Percentiles rank a stretch among this genome's conserved stretches.
These are phyloP conservation scores for Lacerta agilis DNA, from an alignment of 2,797 vertebrate species.

Conservation along the genomic window DNA sequence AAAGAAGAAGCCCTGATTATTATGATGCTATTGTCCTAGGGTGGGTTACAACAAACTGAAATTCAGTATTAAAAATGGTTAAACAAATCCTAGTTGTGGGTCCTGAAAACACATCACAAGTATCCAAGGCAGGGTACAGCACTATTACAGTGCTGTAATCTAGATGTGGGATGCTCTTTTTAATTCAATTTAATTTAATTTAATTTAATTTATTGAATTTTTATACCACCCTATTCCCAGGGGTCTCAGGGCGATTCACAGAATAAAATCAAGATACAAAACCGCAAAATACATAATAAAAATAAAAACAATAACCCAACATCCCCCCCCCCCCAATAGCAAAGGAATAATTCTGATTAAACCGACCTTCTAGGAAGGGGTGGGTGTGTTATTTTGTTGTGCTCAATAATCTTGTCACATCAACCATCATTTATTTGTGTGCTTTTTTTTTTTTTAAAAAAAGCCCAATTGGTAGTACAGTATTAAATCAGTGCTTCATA, in stretches of 20 bases:
- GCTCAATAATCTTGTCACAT: background rate
- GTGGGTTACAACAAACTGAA: too few species aligned
- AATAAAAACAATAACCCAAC: too few species aligned
- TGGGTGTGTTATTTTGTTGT: background rate
- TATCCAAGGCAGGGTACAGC: background rate
- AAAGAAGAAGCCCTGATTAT: background rate
- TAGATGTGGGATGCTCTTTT: background rate
- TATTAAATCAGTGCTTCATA: constrained; percentile 2
- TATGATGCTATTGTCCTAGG: background rate
- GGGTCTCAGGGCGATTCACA: too few species aligned
- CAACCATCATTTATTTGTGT: background rate
- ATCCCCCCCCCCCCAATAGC: background rate
- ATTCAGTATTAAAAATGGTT: background rate
- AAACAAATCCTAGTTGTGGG: background rate
- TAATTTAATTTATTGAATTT: too few species aligned
- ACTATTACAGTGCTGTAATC: constrained; percentile 21
- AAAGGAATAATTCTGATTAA: background rate
- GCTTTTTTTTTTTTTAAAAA: background rate
- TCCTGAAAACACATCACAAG: background rate
- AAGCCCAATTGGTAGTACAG: background rate
- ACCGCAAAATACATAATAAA: too few species aligned
- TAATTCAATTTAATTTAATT: too few species aligned
- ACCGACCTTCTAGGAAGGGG: background rate
- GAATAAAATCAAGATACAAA: too few species aligned
- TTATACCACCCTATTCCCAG: too few species aligned